Evolutionary conservation across 23 tunicate genomes (phyloP), one percentile per base, ranked within the genome.

Genomic region (Trididemnum nubilum): DNA sequence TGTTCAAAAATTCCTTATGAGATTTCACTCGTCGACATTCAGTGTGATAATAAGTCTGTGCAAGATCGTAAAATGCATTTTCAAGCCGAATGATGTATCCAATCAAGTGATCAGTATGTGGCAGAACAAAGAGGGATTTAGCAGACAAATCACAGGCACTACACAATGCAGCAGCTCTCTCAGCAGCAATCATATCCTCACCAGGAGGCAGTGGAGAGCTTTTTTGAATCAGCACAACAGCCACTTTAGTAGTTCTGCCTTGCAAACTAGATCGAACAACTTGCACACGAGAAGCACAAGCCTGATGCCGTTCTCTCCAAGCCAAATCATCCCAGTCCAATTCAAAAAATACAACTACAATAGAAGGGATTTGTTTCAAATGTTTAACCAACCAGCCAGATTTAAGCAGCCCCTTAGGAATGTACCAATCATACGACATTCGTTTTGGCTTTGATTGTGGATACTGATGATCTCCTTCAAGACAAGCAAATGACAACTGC

Each of bases 101-200:
- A 7, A 87, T 77, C 31, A 92, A 25, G 30, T 92, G 92, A 52
- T 92, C 97, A 71, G 85, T 92, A 34, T 78, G 89, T 21, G 97
- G 97, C 2, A 92, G 69, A 15, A 92, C 88, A 83, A 92, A 92
- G 23, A 92, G 70, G 19, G 92, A 87, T 75, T 92, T 92, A 0
- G 97, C 84, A 18, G 97, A 92, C n/a, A 92, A 66, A 33, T 87
- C 92, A 79, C 97, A 92, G 63, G 97, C 92, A 65, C 88, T 92
- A 65, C 97, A 92, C 54, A 92, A 65, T 0, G 88, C 92, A 0
- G 88, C 85, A 18, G 97, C 97, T 87, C 97, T 60, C 59, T 85
- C 89, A 4, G 86, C 88, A 71, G 97, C 97, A 35, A 80, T 76
- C 92, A 87, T 80, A 40, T 92, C 97, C 58, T 92, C 97, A 29